Conservation (phyloP, 1,140 invertebrate genomes). For the Rhopalosiphum padi region DNA sequence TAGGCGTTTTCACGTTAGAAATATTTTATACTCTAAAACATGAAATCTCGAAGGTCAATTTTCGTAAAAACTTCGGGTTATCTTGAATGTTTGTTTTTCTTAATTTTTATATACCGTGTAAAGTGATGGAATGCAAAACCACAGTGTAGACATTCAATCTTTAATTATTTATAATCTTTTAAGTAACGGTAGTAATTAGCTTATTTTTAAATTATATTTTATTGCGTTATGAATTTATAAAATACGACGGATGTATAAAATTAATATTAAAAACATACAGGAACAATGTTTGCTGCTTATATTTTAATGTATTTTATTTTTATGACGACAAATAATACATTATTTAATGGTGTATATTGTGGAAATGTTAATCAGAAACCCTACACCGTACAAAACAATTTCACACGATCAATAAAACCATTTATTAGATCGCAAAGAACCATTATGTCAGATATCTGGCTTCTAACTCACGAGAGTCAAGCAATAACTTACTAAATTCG, state of each 20-base stretch:
- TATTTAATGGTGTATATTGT: not conserved
- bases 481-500: conserved; percentile 26
- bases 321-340: not conserved
- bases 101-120: too few species aligned
- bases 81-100: not conserved
- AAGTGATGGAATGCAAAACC: too few species aligned
- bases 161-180: too few species aligned
- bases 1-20: not conserved
- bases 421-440: conserved; percentile 14
- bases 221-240: too few species aligned
- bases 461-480: not conserved
- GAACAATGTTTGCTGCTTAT: not conserved
- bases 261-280: too few species aligned
- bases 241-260: too few species aligned
- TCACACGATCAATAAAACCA: not conserved
- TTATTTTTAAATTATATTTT: too few species aligned
- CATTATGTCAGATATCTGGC: conserved; percentile 9
- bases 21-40: not conserved
- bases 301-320: not conserved
- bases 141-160: too few species aligned
- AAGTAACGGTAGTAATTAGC: too few species aligned
- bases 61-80: not conserved
- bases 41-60: not conserved
- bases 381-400: not conserved
- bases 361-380: conserved; percentile 11